A percentile compares a stretch with the other conserved stretches of the same genome.
These are phyloP conservation scores for Himantopus leucocephalus DNA, from an alignment of 2,113 vertebrate genomes.

Conservation along the genomic window DNA sequence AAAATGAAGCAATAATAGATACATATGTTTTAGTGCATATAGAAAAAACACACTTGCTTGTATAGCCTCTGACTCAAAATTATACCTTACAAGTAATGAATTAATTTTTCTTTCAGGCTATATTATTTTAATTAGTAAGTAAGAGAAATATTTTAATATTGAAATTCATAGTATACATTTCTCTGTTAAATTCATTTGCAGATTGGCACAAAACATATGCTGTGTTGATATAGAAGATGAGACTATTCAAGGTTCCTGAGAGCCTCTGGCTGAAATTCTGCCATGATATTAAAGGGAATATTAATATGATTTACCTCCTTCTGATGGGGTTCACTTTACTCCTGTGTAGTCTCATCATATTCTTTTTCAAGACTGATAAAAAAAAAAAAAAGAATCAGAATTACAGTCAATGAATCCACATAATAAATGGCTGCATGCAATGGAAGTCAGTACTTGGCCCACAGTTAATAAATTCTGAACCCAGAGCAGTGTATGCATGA, in stretches of 20 bases:
- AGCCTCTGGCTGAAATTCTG: neutral
- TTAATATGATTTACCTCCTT: neutral
- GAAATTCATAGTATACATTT: neutral
- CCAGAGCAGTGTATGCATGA: neutral
- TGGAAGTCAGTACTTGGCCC: neutral
- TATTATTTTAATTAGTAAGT: neutral
- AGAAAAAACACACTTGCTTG: neutral
- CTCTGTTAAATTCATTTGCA: neutral
- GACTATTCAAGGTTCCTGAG: neutral
- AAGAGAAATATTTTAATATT: neutral
- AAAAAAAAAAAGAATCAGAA: neutral
- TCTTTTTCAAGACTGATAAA: neutral
- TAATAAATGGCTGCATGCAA: neutral
- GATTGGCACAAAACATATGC: neutral
- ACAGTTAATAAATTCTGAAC: neutral
- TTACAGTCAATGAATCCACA: neutral
- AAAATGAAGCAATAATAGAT: neutral
- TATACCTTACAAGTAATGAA: neutral
- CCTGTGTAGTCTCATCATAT: neutral
- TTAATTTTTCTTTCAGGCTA: neutral
- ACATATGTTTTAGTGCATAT: neutral
- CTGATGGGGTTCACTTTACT: neutral
- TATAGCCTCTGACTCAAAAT: neutral
- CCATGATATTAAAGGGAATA: neutral
- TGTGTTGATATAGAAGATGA: neutral